Percentiles rank a stretch among this genome's conserved stretches.
Conservation (phyloP, 2,113 vertebrate genomes). For the Notothenia coriiceps region DNA sequence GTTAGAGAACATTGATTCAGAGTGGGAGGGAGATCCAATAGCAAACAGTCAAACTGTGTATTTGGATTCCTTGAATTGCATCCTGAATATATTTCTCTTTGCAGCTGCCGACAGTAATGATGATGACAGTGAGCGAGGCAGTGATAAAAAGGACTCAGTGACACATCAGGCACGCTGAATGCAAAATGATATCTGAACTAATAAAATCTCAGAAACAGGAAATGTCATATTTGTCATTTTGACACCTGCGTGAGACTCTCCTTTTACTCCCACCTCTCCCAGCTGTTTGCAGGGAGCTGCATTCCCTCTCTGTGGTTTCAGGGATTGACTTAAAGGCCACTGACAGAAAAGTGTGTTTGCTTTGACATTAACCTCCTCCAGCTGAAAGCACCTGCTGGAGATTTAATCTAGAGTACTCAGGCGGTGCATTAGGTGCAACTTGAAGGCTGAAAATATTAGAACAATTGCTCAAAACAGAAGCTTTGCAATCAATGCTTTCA, state of each 20-base stretch:
- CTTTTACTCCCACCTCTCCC: slow-evolving; percentile 76
- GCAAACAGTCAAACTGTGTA: slow-evolving; percentile 65
- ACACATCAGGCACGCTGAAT: slow-evolving; percentile 59
- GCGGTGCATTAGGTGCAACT: slow-evolving; percentile 39
- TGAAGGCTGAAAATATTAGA: slow-evolving; percentile 21
- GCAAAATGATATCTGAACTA: slow-evolving; percentile 69
- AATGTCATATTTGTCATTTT: slow-evolving; percentile 80
- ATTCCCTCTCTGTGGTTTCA: slow-evolving; percentile 48
- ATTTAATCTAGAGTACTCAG: slow-evolving; percentile 33
- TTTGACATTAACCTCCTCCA: slow-evolving; percentile 44
- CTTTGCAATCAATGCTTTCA: slow-evolving; percentile 27
- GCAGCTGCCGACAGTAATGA: slow-evolving; percentile 62
- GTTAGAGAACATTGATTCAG: slow-evolving; percentile 67
- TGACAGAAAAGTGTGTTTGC: slow-evolving; percentile 21
- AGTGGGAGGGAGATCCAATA: slow-evolving; percentile 36
- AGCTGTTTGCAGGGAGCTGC: slow-evolving; percentile 62
- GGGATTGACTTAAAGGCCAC: slow-evolving; percentile 58
- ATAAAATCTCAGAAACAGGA: slow-evolving; percentile 72
- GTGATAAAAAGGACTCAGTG: slow-evolving; percentile 51
- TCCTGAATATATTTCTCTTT: slow-evolving; percentile 44
- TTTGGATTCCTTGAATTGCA: slow-evolving; percentile 52
- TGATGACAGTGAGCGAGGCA: slow-evolving; percentile 72
- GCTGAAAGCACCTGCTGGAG: slow-evolving; percentile 44
- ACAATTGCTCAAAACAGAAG: slow-evolving; percentile 22
- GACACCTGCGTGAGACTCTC: slow-evolving; percentile 75